Evolutionary conservation across 2,888 invertebrate genomes (phyloP), one percentile per base, ranked within the genome.

Genomic region (Nephrocerus scutellatus): DNA sequence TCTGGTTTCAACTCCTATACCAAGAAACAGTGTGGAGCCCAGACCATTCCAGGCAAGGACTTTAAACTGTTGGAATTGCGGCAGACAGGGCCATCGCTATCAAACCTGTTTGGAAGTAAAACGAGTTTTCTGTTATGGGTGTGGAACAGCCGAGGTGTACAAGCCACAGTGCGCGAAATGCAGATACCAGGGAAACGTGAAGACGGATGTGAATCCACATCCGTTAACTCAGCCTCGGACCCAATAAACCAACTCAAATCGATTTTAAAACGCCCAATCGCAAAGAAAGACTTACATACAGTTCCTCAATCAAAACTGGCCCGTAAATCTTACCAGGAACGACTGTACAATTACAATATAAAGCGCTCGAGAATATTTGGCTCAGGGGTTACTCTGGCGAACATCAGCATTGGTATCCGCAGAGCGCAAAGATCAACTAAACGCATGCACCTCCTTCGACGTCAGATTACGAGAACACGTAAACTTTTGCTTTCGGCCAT

Each of bases 41-140:
- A 10, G 19, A 29, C 1, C 22, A 34, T 7, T 5, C 6, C 3
- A 34, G 23, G n/a, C n/a, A n/a, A n/a, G n/a, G n/a, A n/a, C n/a
- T n/a, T n/a, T n/a, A 15, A 5, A 20, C 15, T 39, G 34, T 18
- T 29, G 23, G 32, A 44, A 39, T 19, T 34, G 33, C n/a, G 19
- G 24, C 1, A 23, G 30, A 9, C 5, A 8, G 3, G 37, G 23
- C n/a, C 44, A 44, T 14, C 14, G 36, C 2, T 44, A 36, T 12
- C 33, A 40, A 12, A 38, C 40, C 12, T 41, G 41, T 12, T 5
- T 37, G 2, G 30, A 21, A 8, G 34, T 30, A 13, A 15, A 36
- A 1, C n/a, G 26, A 3, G 18, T 46, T 5, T 46, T 46, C 35
- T 47, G 47, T 13, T 44, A 40, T 16, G 47, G 44, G 2, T 47